Percentiles rank a stretch among this genome's conserved stretches.
Conservation (phyloP, 2,113 vertebrate species). For the Peromyscus californicus region DNA sequence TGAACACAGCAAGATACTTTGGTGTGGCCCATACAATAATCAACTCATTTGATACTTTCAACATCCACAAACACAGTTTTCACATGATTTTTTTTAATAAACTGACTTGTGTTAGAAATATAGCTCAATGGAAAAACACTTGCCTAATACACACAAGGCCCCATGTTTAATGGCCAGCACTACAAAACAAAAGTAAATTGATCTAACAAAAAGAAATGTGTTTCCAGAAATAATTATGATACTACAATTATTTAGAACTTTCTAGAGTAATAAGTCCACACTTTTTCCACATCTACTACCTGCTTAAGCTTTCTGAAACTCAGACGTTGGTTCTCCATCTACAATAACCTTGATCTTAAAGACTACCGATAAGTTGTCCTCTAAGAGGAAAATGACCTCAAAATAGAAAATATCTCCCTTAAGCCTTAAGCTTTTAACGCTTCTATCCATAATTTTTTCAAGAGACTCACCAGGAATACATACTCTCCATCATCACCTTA, state of each 20-base stretch:
- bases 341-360: conserved; percentile 32
- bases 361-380: background rate
- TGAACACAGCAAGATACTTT: background rate
- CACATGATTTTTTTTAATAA: conserved; percentile 38
- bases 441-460: background rate
- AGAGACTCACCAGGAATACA: background rate
- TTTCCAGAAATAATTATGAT: conserved; percentile 51
- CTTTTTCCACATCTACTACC: background rate
- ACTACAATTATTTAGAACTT: conserved; percentile 50
- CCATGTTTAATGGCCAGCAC: background rate
- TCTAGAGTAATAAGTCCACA: background rate
- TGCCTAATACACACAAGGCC: background rate
- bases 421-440: background rate
- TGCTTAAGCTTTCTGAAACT: conserved; percentile 53
- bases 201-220: conserved; percentile 32
- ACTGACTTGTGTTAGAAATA: background rate
- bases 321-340: background rate
- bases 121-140: background rate
- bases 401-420: background rate
- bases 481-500: background rate
- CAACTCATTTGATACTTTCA: conserved; percentile 39
- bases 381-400: background rate
- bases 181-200: conserved; percentile 5
- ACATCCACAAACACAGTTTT: conserved; percentile 41
- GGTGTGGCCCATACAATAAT: background rate